Conservation (phyloP, 2,113 vertebrate species). For the Macrotis lagotis region DNA sequence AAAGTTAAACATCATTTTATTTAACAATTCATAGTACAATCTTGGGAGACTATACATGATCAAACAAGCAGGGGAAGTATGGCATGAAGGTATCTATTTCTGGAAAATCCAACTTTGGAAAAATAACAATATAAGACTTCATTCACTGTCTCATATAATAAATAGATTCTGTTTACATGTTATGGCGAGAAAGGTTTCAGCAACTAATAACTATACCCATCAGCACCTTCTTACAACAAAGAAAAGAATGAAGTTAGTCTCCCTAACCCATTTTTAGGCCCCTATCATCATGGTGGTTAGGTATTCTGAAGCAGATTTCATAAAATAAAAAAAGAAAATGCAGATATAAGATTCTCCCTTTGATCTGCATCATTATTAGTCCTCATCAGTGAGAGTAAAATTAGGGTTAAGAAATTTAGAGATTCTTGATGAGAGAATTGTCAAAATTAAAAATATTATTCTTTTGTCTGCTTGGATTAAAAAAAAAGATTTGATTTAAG, state of each 20-base stretch:
- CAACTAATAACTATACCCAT: background rate
- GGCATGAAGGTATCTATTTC: background rate
- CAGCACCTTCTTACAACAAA: background rate
- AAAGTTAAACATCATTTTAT: background rate
- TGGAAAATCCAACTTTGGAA: constrained; percentile 24
- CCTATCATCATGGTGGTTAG: background rate
- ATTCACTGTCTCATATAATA: constrained; percentile 35
- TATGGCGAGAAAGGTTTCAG: constrained; percentile 25
- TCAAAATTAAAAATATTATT: constrained; percentile 49
- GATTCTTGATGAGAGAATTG: constrained; percentile 9
- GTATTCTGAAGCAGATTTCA: constrained; percentile 20
- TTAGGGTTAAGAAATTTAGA: constrained; percentile 47
- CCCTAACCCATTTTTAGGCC: background rate
- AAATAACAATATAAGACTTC: constrained; percentile 38
- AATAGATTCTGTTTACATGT: constrained; percentile 54
- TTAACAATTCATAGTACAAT: background rate
- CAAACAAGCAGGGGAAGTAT: background rate
- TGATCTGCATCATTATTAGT: constrained; percentile 7
- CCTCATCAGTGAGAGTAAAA: constrained; percentile 38
- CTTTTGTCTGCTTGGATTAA: constrained; percentile 35
- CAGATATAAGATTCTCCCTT: constrained; percentile 30
- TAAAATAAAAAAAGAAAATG: constrained; percentile 39
- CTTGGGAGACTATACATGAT: background rate
- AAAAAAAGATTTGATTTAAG: constrained; percentile 29
- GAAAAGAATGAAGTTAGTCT: constrained; percentile 25